A percentile compares a stretch with the other conserved stretches of the same genome.
Evolutionary conservation across 2,113 vertebrate genomes (phyloP).

Genomic region (Solenodon paradoxus): DNA sequence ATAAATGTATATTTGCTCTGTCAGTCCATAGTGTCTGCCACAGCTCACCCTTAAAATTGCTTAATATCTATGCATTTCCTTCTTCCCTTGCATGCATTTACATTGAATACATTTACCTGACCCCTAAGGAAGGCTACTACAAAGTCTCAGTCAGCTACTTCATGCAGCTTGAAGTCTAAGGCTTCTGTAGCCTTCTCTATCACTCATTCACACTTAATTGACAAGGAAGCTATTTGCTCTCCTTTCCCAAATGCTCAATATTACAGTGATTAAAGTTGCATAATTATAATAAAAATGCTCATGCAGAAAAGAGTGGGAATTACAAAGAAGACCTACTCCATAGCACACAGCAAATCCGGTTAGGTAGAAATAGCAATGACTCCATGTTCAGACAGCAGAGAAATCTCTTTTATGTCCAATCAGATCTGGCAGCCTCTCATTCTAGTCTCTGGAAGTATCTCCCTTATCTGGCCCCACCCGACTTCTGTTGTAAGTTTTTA

Average conservation of each 20-base stretch:
- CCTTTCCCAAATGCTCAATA: not conserved
- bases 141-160: not conserved
- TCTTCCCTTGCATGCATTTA: not conserved
- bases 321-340: not conserved
- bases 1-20: not conserved
- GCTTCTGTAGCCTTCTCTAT: not conserved
- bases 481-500: not conserved
- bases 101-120: not conserved
- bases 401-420: not conserved
- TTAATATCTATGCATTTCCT: not conserved
- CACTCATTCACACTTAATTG: not conserved
- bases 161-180: not conserved
- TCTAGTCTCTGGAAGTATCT: not conserved
- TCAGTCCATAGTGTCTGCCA: not conserved
- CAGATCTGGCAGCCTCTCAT: not conserved
- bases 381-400: not conserved
- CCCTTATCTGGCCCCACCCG: not conserved
- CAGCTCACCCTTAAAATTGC: not conserved
- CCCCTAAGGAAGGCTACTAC: not conserved
- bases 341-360: not conserved
- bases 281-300: not conserved
- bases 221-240: not conserved
- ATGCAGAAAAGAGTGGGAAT: not conserved
- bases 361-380: not conserved
- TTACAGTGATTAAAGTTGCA: not conserved